phyloP scores from a whole-genome alignment of 2,797 vertebrate species.

The Merluccius polli region DNA sequence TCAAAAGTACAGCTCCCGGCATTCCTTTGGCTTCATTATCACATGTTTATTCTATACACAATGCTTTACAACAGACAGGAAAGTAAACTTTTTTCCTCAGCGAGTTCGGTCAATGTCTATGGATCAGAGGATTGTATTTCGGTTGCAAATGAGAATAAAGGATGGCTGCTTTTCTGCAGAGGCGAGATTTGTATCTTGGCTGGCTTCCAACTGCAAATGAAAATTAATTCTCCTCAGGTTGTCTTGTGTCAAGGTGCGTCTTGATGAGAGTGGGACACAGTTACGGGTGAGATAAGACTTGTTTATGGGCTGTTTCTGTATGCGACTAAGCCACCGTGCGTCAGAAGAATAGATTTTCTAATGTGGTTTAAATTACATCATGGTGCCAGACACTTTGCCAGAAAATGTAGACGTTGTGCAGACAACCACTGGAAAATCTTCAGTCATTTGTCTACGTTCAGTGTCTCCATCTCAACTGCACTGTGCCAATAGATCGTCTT shows the following conservation, averaged over 20 bases:
- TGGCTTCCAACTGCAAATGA: background rate
- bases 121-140: background rate
- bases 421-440: too few species aligned
- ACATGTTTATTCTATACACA: background rate
- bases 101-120: background rate
- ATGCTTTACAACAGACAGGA: background rate
- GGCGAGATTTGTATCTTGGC: background rate
- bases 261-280: background rate
- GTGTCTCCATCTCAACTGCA: background rate
- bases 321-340: background rate
- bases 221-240: background rate
- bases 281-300: background rate
- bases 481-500: background rate
- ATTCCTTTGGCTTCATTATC: background rate
- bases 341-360: background rate
- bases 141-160: background rate
- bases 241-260: background rate
- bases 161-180: background rate
- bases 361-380: background rate
- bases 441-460: background rate
- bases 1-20: background rate
- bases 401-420: too few species aligned
- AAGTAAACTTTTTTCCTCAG: background rate
- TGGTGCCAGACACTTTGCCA: background rate
- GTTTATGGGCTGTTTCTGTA: background rate